These are phyloP conservation scores for Lethrus apterus DNA, from an alignment of 1,140 invertebrate genomes.

Conservation along the genomic window DNA sequence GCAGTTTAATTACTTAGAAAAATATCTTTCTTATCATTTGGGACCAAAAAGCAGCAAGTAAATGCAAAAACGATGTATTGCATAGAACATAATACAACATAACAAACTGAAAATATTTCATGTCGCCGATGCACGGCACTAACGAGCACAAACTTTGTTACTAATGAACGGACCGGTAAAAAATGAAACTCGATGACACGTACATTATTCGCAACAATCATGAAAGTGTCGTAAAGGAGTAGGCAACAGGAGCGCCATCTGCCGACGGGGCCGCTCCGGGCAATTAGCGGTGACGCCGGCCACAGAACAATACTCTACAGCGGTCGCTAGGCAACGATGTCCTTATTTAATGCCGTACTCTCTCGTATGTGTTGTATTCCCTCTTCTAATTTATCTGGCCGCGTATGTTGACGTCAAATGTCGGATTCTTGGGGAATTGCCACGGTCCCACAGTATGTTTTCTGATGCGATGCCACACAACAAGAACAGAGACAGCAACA, in stretches of 20 bases:
- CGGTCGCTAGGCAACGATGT: too few species aligned
- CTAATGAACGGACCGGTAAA: conserved; percentile 15
- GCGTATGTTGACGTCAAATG: conserved; percentile 32
- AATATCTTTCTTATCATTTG: too few species aligned
- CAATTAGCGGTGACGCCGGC: conserved; percentile 22
- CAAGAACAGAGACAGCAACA: too few species aligned
- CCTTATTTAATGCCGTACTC: conserved; percentile 10
- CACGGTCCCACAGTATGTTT: conserved; percentile 36
- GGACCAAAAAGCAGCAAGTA: neutral
- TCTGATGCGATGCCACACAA: conserved; percentile 34
- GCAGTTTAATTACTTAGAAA: neutral
- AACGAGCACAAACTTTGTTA: conserved; percentile 17
- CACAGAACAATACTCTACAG: conserved; percentile 23
- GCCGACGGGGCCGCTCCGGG: conserved; percentile 13
- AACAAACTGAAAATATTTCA: too few species aligned
- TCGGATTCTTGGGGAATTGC: conserved; percentile 34
- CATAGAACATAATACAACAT: too few species aligned
- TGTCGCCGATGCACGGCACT: too few species aligned
- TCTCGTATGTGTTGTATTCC: conserved; percentile 27
- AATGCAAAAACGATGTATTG: too few species aligned
- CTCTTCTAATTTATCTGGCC: conserved; percentile 35
- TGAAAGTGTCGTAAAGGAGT: conserved; percentile 24
- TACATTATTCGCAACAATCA: conserved; percentile 25
- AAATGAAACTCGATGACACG: conserved; percentile 19
- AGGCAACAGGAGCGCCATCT: conserved; percentile 21